Evolutionary conservation across 1,140 invertebrate genomes (phyloP).

Genomic region (Bombus breviceps): DNA sequence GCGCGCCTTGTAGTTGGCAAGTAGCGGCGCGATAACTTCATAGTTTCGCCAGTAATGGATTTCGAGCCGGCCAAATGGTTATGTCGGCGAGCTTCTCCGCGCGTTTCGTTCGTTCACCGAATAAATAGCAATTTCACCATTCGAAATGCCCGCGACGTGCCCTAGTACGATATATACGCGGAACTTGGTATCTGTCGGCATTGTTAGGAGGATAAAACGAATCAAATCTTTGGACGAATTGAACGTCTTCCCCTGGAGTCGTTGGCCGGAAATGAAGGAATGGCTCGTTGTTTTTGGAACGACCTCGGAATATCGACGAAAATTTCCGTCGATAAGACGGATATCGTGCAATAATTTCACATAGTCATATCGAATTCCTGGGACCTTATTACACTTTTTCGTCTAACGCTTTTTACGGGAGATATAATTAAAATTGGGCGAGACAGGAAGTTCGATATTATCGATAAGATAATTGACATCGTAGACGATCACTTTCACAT

Average conservation of each 20-base stretch:
- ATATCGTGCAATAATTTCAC: neutral
- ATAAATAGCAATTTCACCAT: slow-evolving; percentile 67
- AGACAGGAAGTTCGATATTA: neutral
- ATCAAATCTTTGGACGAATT: neutral
- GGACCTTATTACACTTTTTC: neutral
- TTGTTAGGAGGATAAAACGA: slow-evolving; percentile 28
- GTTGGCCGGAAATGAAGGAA: neutral
- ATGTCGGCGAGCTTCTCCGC: slow-evolving; percentile 41
- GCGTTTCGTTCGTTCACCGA: slow-evolving; percentile 42
- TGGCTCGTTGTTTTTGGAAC: neutral
- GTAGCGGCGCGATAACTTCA: slow-evolving; percentile 60
- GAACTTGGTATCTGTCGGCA: slow-evolving; percentile 48
- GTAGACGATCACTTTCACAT: no score
- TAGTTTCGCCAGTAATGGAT: slow-evolving; percentile 66
- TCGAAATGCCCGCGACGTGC: slow-evolving; percentile 52
- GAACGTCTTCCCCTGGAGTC: neutral
- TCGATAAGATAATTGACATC: neutral
- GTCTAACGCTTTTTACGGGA: neutral
- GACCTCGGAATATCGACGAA: no score
- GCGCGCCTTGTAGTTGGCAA: slow-evolving; percentile 54
- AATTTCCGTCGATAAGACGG: no score
- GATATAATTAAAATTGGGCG: neutral
- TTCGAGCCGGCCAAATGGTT: slow-evolving; percentile 69
- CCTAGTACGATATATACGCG: slow-evolving; percentile 44
- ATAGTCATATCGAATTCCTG: neutral